Conservation (phyloP, 1,140 invertebrate genomes). For the Zophobas morio region DNA sequence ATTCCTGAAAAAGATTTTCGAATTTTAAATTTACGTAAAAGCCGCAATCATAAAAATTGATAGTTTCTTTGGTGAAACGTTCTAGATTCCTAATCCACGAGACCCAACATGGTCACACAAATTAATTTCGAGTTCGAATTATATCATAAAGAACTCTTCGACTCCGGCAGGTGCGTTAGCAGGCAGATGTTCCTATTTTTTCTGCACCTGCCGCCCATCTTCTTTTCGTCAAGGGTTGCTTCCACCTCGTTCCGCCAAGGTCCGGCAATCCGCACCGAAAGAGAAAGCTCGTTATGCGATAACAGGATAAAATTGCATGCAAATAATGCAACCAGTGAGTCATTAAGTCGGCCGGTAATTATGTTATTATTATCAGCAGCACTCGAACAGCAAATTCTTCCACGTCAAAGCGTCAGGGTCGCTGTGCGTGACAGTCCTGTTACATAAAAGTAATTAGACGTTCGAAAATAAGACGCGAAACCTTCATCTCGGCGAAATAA, state of each 20-base stretch:
- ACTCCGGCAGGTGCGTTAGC: too few species aligned
- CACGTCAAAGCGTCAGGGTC: slow-evolving; percentile 25
- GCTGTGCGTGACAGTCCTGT: slow-evolving; percentile 22
- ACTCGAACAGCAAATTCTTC: slow-evolving; percentile 19
- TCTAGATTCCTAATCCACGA: too few species aligned
- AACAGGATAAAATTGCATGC: slow-evolving; percentile 18
- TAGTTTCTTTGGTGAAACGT: too few species aligned
- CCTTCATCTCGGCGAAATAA: slow-evolving; percentile 38
- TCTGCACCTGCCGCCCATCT: too few species aligned
- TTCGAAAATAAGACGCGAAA: slow-evolving; percentile 18
- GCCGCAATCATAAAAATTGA: too few species aligned
- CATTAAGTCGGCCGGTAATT: slow-evolving; percentile 26
- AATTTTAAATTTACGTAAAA: too few species aligned
- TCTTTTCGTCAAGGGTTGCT: too few species aligned
- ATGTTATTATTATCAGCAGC: slow-evolving; percentile 7
- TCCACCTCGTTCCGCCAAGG: not conserved
- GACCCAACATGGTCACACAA: too few species aligned
- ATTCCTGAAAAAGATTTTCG: too few species aligned
- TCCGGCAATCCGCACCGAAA: not conserved
- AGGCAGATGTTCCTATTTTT: too few species aligned
- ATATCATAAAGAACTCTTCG: too few species aligned
- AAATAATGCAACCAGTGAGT: slow-evolving; percentile 36
- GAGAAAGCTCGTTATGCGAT: slow-evolving; percentile 24
- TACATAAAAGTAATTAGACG: slow-evolving; percentile 37
- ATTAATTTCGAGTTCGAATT: too few species aligned